Conservation (phyloP, 2,797 vertebrate genomes). For the Antrozous pallidus region DNA sequence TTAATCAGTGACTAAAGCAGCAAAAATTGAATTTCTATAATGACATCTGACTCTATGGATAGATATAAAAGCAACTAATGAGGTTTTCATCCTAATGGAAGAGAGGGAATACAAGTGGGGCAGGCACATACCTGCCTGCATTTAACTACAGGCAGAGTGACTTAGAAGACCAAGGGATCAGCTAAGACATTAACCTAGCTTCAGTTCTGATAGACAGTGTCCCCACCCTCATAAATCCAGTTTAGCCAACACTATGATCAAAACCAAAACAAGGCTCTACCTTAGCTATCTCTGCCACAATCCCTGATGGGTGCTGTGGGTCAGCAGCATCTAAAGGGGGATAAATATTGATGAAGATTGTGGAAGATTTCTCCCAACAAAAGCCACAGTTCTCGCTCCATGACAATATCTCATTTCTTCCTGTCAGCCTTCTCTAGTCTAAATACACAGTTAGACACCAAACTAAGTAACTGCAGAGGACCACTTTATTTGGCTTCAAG, state of each 20-base stretch:
- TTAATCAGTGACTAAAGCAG: conserved; percentile 9
- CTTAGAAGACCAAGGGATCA: not conserved
- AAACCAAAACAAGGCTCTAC: not conserved
- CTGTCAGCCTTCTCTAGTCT: not conserved
- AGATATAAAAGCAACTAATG: not conserved
- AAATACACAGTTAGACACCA: not conserved
- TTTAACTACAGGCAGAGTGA: rapidly evolving
- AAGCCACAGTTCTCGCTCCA: not conserved
- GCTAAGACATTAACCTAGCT: not conserved
- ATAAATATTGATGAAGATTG: not conserved
- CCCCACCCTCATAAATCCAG: not conserved
- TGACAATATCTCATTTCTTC: not conserved
- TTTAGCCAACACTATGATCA: not conserved
- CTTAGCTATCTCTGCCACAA: not conserved
- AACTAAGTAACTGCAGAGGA: not conserved
- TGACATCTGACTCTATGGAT: not conserved
- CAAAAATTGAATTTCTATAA: not conserved
- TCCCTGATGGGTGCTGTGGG: not conserved
- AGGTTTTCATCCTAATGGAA: not conserved
- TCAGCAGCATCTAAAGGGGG: not conserved
- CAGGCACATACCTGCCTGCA: not conserved
- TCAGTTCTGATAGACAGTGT: not conserved
- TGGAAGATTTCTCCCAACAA: not conserved
- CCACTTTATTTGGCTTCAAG: not conserved
- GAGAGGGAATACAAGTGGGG: rapidly evolving